Base-by-base conservation (phyloP, 1,140 invertebrate species). In the Periplaneta americana region DNA sequence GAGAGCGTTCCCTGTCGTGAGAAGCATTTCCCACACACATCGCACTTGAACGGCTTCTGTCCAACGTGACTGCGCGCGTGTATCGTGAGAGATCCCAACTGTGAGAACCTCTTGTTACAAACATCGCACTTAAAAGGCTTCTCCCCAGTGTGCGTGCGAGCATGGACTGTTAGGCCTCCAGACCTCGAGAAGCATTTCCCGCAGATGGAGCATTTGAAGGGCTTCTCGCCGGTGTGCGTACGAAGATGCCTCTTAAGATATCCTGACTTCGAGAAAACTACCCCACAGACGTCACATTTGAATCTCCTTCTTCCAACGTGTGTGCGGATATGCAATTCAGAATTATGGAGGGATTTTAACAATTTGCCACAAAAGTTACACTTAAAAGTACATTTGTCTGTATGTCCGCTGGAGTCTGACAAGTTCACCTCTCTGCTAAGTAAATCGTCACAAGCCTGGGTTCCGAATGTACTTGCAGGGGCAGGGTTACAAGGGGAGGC, bases 251-350 rank as follows among this genome's bases (percentile, higher is more conserved):
- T 39, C 77, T 34, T n/a, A 1, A 83, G 33, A 66, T 82, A 36
- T 34, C 36, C 66, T 18, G 39, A 33, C 18, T 76, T 48, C 2
- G 39, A 89, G 83, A 93, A 93, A 5, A 89, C 82, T 34, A 87
- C 84, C 8, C 87, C 86, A 84, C 91, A 92, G 78, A 87, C 86
- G 2, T 84, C 35, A 86, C 92, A 92, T 13, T 85, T 83, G 83
- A 90, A 81, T 39, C 34, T 88, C 80, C 89, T 89, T 80, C 90
- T 88, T 77, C 89, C 91, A 10, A 88, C 90, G 84, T 94, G 93
- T 81, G 92, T 91, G 81, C 91, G 87, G 82, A 90, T 87, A 84
- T 92, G 91, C 18, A 90, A 88, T 39, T 88, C 88, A 32, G 91
- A 82, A 35, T 88, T 87, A 17, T 86, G 86, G 33, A 88, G 87